Conservation (phyloP, 2,797 vertebrate species). For the Sitta carolinensis region DNA sequence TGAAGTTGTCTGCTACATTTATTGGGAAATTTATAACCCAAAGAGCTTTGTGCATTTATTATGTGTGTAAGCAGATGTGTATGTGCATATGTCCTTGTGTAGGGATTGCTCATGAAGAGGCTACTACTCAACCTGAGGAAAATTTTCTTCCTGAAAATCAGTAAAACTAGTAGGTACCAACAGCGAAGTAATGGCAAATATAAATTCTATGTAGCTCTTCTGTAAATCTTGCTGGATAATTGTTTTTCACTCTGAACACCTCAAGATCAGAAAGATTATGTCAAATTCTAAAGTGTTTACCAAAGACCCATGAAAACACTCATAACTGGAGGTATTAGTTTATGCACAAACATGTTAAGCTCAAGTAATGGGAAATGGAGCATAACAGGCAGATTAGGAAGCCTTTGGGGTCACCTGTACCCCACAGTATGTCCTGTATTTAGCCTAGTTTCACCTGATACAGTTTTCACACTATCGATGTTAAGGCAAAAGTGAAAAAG, state of each 20-base stretch:
- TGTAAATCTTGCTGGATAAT: background rate
- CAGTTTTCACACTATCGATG: background rate
- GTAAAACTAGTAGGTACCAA: background rate
- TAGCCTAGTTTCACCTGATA: background rate
- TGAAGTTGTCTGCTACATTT: background rate
- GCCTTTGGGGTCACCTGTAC: background rate
- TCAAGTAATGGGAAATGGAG: background rate
- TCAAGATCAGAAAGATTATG: background rate
- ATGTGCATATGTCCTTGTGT: fast-evolving
- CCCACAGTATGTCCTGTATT: background rate
- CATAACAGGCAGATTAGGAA: background rate
- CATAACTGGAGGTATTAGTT: background rate
- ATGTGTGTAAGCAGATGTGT: background rate
- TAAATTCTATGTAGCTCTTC: background rate
- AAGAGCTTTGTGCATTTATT: background rate
- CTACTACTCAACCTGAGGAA: background rate
- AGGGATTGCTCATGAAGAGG: background rate
- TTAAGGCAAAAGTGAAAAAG: background rate
- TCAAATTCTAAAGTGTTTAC: background rate
- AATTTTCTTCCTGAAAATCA: background rate
- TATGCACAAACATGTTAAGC: background rate
- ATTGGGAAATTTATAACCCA: background rate
- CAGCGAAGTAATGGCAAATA: background rate
- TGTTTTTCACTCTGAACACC: background rate
- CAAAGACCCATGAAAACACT: background rate